These are phyloP conservation scores for Gracilinanus agilis DNA, from an alignment of 2,113 vertebrate species.

Conservation along the genomic window DNA sequence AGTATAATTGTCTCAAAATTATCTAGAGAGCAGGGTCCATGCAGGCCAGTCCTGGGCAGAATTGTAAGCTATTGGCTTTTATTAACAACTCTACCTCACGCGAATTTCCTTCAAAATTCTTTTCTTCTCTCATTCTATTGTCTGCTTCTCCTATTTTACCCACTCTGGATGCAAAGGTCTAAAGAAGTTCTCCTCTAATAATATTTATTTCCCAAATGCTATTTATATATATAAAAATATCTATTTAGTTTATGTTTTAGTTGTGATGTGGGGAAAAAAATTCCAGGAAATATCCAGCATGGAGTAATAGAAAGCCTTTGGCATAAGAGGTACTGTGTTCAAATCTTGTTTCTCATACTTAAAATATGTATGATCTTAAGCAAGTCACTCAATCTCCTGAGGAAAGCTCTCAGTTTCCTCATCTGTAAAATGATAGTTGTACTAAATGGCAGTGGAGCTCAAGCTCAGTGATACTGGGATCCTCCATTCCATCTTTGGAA, in stretches of 20 bases:
- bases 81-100: neutral
- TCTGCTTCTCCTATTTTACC: neutral
- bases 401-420: neutral
- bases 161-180: neutral
- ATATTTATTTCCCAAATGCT: neutral
- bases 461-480: neutral
- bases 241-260: slow-evolving; percentile 27
- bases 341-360: neutral
- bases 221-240: neutral
- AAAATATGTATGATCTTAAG: neutral
- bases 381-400: neutral
- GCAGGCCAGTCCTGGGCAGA: neutral
- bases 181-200: neutral
- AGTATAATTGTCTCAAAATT: neutral
- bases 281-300: neutral
- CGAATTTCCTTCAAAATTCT: neutral
- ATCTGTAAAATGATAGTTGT: neutral
- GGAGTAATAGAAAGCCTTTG: neutral
- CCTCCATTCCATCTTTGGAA: neutral
- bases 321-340: neutral
- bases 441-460: neutral
- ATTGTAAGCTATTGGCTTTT: neutral
- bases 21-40: neutral
- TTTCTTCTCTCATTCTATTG: neutral
- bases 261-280: neutral